These are phyloP conservation scores for Ceramica pisi DNA, from an alignment of 2,888 invertebrate genomes.

Conservation along the genomic window DNA sequence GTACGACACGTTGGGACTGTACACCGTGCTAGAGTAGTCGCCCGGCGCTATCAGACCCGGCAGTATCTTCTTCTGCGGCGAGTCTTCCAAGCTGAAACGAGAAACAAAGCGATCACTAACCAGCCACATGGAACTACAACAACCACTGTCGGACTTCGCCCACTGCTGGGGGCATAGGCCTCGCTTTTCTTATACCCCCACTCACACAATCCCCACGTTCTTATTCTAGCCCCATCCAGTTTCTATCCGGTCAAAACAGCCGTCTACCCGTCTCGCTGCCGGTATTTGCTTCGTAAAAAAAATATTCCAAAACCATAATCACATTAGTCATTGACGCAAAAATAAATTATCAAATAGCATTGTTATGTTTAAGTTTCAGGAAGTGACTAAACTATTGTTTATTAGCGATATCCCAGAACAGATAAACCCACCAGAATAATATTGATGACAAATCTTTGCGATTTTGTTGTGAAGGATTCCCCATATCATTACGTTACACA, in stretches of 20 bases:
- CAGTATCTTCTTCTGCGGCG: constrained; percentile 87
- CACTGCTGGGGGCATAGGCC: too few species aligned
- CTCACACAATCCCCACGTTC: too few species aligned
- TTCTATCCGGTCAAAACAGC: too few species aligned
- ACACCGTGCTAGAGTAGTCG: constrained; percentile 83
- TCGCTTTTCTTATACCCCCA: too few species aligned
- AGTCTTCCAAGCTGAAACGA: constrained; percentile 86
- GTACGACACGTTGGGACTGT: constrained; percentile 89
- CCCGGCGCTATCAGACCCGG: constrained; percentile 80
- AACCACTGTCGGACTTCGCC: too few species aligned
- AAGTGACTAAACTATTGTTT: constrained; percentile 1
- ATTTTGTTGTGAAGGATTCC: neutral
- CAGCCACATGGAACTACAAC: neutral
- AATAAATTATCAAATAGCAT: constrained; percentile 5
- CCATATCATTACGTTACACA: neutral
- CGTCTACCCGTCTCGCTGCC: too few species aligned
- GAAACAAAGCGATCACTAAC: neutral
- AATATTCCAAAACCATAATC: neutral
- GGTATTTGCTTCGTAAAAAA: neutral
- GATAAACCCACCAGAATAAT: neutral
- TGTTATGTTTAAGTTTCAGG: constrained; percentile 3
- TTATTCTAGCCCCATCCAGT: too few species aligned
- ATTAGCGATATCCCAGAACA: constrained; percentile 1
- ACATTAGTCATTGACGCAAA: neutral
- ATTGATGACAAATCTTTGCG: neutral